Evolutionary conservation across 2,888 invertebrate species (phyloP).

Genomic region (Metacarcinus magister): DNA sequence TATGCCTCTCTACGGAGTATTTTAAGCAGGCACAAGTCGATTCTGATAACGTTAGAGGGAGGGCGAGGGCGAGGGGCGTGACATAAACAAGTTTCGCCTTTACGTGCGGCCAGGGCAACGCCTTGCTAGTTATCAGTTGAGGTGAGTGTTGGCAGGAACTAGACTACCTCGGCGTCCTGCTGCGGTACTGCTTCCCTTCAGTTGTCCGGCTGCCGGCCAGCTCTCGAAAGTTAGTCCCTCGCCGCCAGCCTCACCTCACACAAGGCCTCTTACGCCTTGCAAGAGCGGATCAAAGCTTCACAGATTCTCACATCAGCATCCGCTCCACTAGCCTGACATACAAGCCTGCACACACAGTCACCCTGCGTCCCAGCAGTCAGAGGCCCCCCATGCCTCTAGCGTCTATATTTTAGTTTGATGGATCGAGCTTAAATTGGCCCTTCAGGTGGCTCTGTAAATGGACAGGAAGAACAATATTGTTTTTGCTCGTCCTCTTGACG

Average conservation of each 20-base stretch:
- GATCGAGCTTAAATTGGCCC: constrained; percentile 40
- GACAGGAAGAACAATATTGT: constrained; percentile 63
- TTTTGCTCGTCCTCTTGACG: constrained; percentile 33
- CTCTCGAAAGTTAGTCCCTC: background rate
- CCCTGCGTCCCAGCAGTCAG: background rate
- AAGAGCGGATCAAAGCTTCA: background rate
- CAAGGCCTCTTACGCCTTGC: background rate
- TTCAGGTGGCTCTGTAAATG: constrained; percentile 57
- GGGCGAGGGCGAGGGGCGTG: constrained; percentile 44
- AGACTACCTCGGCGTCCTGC: constrained; percentile 37
- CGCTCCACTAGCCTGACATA: background rate
- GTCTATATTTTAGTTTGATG: background rate
- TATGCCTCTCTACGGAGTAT: background rate
- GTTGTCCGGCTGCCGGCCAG: background rate
- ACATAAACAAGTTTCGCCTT: constrained; percentile 43
- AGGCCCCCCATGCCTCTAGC: background rate
- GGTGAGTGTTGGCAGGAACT: constrained; percentile 34
- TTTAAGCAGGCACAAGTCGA: constrained; percentile 32
- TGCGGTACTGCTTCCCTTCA: background rate
- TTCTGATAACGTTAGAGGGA: background rate
- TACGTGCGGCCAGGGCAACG: background rate
- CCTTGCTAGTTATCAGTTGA: constrained; percentile 30
- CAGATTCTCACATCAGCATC: background rate
- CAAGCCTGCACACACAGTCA: background rate
- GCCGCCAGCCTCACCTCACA: background rate